Base-by-base conservation (phyloP, 2,113 vertebrate species). In the Nycticryphes semicollaris region DNA sequence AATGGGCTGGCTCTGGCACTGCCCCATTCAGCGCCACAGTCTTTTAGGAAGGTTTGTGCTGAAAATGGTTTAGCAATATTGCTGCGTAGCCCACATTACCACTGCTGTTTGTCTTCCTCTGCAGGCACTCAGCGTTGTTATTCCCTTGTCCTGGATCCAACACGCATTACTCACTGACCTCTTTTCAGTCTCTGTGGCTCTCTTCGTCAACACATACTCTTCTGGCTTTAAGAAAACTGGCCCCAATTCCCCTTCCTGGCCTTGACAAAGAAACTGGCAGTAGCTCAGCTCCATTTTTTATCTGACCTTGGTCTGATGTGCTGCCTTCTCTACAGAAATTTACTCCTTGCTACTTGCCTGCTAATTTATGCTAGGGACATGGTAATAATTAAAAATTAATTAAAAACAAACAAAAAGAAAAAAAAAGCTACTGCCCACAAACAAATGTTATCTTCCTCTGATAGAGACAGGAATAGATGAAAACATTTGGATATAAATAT, bases 71-170 rank as follows among this genome's bases (percentile, higher is more conserved):
- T 12, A 84, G 60, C 73, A 89, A 48, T 74, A 67, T 37, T 88
- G 79, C 50, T 0, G 7, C 4, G 0, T 43, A 91, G 76, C 67
- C 79, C 66, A 68, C 72, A 50, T 57, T 74, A 84, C 73, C 56
- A 24, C 59, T 57, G 68, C 47, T 85, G 72, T 95, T 93, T 90
- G 56, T 88, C 79, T 90, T 95, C 72, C 43, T 84, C 85, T 60
- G 50, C 43, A 86, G 79, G 83, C 64, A 74, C 24, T 90, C 0
- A 0, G 12, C 60, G n/a, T 28, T 92, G 56, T 85, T 92, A 73
- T 75, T 95, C 60, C 69, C 84, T 75, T 87, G 66, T 93, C 93
- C 54, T 54, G 87, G 75, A 48, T 95, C 91, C 91, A 95, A 56
- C 27, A 50, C 0, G 6, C 74, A 84, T 96, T 95, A 95, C 89